These are phyloP conservation scores for Gonatopus flavifemur DNA, from an alignment of 1,140 invertebrate species.

Conservation along the genomic window DNA sequence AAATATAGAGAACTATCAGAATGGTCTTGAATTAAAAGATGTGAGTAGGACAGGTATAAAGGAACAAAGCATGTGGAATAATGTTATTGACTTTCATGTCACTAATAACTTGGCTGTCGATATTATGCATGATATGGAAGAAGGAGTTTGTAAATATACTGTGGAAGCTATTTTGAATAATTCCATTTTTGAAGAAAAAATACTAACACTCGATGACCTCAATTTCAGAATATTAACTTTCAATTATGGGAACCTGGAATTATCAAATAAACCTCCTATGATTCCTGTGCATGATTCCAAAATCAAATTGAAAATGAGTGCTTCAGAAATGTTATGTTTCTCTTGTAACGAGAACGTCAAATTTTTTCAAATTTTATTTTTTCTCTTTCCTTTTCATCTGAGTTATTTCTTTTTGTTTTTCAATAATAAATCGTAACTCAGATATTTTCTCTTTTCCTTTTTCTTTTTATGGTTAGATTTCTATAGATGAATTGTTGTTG, in stretches of 20 bases:
- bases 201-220: constrained; percentile 1
- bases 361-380: too few relatives aligned
- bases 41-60: constrained; percentile 8
- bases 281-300: constrained; percentile 8
- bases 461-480: too few relatives aligned
- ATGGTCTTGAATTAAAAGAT: too few relatives aligned
- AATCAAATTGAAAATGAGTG: constrained; percentile 15
- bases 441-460: too few relatives aligned
- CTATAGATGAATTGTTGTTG: too few relatives aligned
- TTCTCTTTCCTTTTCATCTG: too few relatives aligned
- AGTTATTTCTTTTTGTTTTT: too few relatives aligned
- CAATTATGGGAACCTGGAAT: constrained; percentile 6
- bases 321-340: constrained; percentile 29
- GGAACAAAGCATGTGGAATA: constrained; percentile 11
- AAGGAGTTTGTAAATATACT: constrained; percentile 9
- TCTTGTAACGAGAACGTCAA: too few relatives aligned
- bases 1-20: constrained; percentile 1
- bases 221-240: constrained; percentile 4
- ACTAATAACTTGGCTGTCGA: constrained; percentile 7
- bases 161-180: background rate
- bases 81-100: constrained; percentile 12
- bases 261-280: background rate
- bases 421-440: too few relatives aligned
- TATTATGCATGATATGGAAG: constrained; percentile 14
- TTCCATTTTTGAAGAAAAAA: background rate